These are phyloP conservation scores for Helobdella robusta DNA, from an alignment of 2,888 invertebrate genomes.

Conservation along the genomic window DNA sequence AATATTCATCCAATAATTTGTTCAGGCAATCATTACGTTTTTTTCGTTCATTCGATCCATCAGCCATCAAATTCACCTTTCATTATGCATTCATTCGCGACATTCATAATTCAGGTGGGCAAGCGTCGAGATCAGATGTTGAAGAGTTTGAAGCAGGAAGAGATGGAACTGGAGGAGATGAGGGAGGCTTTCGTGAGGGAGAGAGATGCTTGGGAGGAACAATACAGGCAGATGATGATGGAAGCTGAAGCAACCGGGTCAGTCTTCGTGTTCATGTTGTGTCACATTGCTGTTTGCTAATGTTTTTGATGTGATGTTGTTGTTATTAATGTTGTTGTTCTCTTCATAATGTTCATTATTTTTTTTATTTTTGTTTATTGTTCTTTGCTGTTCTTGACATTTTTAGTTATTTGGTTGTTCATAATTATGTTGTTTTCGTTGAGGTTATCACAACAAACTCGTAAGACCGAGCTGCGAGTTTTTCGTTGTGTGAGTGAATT, in stretches of 20 bases:
- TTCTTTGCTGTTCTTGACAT: too few species aligned
- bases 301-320: neutral
- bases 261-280: neutral
- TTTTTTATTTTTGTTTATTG: neutral
- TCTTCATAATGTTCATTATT: neutral
- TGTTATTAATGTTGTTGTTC: neutral
- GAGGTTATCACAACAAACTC: too few species aligned
- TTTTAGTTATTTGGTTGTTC: too few species aligned
- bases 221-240: constrained; percentile 31
- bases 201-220: constrained; percentile 75
- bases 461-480: too few species aligned
- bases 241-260: constrained; percentile 18
- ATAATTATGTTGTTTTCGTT: too few species aligned
- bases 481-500: too few species aligned
- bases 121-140: constrained; percentile 76
- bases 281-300: neutral
- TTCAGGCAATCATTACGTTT: too few species aligned
- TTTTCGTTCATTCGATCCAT: neutral
- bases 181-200: constrained; percentile 74
- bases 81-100: neutral
- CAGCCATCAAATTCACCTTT: too few species aligned
- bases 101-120: constrained; percentile 56
- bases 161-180: constrained; percentile 80
- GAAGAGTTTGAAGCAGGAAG: constrained; percentile 72
- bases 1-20: too few species aligned